A percentile compares a stretch with the other conserved stretches of the same genome.
Conservation (phyloP, 2,797 vertebrate species). For the Rhodeus uyekii region DNA sequence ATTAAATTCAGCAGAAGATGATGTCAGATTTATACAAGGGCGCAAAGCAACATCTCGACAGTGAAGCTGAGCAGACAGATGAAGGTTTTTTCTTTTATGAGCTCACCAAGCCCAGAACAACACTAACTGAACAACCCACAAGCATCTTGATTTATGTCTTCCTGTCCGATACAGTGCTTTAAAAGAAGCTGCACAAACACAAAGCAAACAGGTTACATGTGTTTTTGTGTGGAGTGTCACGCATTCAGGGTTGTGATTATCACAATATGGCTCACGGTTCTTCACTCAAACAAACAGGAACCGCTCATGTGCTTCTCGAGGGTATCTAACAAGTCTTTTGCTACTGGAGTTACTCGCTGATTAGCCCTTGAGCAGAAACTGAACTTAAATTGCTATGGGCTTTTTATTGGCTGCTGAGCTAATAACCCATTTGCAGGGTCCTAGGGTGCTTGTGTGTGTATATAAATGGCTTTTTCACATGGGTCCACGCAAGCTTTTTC, state of each 20-base stretch:
- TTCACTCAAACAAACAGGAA: slow-evolving; percentile 2
- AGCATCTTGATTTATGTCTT: slow-evolving; percentile 28
- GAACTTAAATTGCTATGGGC: slow-evolving; percentile 14
- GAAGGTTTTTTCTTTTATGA: background rate
- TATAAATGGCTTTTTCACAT: slow-evolving; percentile 18
- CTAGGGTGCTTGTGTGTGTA: background rate
- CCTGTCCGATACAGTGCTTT: background rate
- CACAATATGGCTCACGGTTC: background rate
- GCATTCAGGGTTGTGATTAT: slow-evolving; percentile 5
- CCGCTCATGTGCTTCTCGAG: background rate
- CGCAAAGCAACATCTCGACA: background rate
- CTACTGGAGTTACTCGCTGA: background rate
- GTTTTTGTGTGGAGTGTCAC: background rate
- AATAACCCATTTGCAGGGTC: slow-evolving; percentile 26
- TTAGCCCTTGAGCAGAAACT: slow-evolving; percentile 20
- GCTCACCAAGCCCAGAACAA: background rate
- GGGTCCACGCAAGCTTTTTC: background rate
- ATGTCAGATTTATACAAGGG: background rate
- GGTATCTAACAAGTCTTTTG: slow-evolving; percentile 2
- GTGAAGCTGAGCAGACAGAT: slow-evolving; percentile 9
- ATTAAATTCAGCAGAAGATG: background rate
- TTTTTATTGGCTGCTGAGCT: slow-evolving; percentile 33
- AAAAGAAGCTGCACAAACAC: slow-evolving; percentile 8
- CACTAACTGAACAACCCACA: background rate
- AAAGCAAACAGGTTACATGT: background rate